Conservation (phyloP, 2,797 vertebrate species). For the Helarctos malayanus region DNA sequence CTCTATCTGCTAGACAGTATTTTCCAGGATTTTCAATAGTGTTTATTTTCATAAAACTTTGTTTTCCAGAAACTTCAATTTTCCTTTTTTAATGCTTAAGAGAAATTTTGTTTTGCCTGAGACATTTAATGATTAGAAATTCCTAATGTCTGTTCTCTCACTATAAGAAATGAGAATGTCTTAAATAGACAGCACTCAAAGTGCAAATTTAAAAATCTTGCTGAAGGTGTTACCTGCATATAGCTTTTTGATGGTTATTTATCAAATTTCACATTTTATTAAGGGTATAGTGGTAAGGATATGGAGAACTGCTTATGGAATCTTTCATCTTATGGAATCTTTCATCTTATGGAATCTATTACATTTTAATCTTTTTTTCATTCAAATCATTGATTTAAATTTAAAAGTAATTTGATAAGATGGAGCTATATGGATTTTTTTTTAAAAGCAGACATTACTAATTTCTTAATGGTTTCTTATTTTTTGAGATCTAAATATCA, state of each 20-base stretch:
- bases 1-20: neutral
- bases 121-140: constrained; percentile 1
- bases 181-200: constrained; percentile 35
- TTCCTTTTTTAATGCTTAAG: neutral
- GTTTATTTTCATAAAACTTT: neutral
- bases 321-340: neutral
- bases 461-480: constrained; percentile 10
- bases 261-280: neutral
- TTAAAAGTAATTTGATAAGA: constrained; percentile 13
- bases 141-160: neutral
- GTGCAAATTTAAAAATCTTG: neutral
- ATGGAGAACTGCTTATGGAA: neutral
- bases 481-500: neutral
- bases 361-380: neutral
- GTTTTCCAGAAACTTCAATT: constrained; percentile 8
- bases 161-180: constrained; percentile 5
- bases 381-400: neutral
- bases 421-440: neutral
- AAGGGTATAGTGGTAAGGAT: neutral
- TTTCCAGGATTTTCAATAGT: neutral
- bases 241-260: constrained; percentile 39
- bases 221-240: neutral
- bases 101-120: constrained; percentile 19
- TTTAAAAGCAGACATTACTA: neutral
- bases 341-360: neutral